Evolutionary conservation across 23 tunicate species (phyloP), one percentile per base, ranked within the genome.

Genomic region (Phallusia fumigata): DNA sequence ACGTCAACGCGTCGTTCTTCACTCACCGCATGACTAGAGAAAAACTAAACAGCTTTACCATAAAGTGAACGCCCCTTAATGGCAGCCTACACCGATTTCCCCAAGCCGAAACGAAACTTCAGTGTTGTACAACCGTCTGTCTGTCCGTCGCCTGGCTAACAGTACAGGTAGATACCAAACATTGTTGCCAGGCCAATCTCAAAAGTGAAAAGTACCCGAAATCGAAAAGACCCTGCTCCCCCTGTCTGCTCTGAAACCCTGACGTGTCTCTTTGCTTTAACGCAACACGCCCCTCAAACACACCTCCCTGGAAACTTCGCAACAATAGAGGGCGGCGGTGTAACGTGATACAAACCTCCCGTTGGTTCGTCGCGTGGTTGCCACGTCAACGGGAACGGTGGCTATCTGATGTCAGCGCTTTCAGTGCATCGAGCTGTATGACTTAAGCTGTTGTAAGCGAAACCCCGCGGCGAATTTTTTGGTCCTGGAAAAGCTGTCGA

Each of bases 391-490:
- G 69, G 16, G 69, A 6, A 13, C 69, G 8, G 69, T 58, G 26
- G 69, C 3, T 8, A 58, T 58, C 69, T 58, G 26, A 24, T 58
- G 1, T 58, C 69, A 58, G 16, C 13, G 69, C 69, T 21, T 58
- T 24, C 13, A 13, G 26, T 58, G 26, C 69, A 58, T 22, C 16
- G 28, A 58, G 15, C 16, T 13, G 28, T 3, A 24, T 13, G 15
- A 58, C 69, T 13, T 58, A 58, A 58, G 28, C 69, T 58, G 69
- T 58, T 24, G 69, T 58, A 22, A 58, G 69, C 8, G 16, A 58
- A 58, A 58, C 69, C 69, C 69, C 69, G 69, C 69, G 69, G 69
- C 69, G 69, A 15, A 51, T 21, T 58, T 6, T 58, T 58, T 58
- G 11, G 28, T 16, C 28, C 13, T 22, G 69, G 28, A 58, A 58